Evolutionary conservation across 1,140 invertebrate genomes (phyloP).

Genomic region (Eumeta japonica): DNA sequence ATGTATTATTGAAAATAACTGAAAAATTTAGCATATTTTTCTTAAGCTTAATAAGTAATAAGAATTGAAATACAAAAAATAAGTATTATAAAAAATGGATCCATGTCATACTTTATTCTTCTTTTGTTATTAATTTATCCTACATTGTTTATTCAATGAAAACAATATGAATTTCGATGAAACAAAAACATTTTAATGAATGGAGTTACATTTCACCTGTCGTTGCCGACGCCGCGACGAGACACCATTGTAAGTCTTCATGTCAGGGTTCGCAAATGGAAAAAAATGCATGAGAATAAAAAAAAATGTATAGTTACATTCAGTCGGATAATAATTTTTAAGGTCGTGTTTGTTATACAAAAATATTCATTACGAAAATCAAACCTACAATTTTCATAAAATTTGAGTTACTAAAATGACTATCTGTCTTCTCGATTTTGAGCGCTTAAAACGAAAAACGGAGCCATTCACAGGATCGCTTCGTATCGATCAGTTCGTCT

Average conservation of each 20-base stretch:
- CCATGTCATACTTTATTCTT: background rate
- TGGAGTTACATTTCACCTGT: slow-evolving; percentile 9
- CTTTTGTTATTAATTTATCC: background rate
- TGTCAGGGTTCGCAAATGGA: slow-evolving; percentile 11
- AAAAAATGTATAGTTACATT: no score
- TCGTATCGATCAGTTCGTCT: no score
- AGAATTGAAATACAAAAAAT: background rate
- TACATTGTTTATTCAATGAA: background rate
- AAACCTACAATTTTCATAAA: no score
- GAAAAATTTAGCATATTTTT: no score
- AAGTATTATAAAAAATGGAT: background rate
- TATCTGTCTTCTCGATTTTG: no score
- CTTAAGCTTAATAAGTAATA: no score
- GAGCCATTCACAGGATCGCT: no score
- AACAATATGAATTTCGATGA: background rate
- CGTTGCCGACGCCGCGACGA: slow-evolving; percentile 13
- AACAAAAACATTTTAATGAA: background rate
- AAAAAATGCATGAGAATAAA: background rate
- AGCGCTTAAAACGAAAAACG: no score
- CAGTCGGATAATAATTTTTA: no score
- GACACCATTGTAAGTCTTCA: slow-evolving; percentile 25
- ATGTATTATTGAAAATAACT: no score
- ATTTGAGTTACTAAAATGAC: no score
- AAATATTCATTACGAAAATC: background rate
- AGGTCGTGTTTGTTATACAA: background rate